Base-by-base conservation (phyloP, 2,797 vertebrate genomes). In the Lophius americanus region DNA sequence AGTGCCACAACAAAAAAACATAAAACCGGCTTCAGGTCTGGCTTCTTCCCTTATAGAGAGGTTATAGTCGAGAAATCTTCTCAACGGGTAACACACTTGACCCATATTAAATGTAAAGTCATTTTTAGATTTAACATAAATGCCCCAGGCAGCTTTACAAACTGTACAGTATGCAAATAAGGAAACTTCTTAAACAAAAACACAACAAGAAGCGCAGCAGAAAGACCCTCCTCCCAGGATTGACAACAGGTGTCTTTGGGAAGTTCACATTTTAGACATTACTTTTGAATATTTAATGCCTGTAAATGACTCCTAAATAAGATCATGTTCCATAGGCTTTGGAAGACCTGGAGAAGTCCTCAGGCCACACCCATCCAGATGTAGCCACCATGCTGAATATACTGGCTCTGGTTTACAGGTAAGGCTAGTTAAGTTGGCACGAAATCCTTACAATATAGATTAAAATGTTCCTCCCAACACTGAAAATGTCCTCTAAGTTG, bases 321-420 rank as follows among this genome's bases (percentile, higher is more conserved):
- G 38, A 53, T 35, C 6, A 38, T 70, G 6, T 75, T 4, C 69
- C 56, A 3, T 85, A 96, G 93, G 95, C 96, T 38, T 65, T 97
- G 54, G 96, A 96, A 70, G 96, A 97, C 84, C 90, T 97, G 86
- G 95, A 97, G 86, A 96, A 95, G 72, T 94, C 94, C n/a, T 96
- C 95, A 0, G 96, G 96, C n/a, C 96, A 96, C 90, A 92, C 86
- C 65, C 96, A 97, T 78, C 96, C 96, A 0, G 96, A 97, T 0
- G 96, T 97, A 47, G 96, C 96, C 83, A 97, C 96, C 78, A 96
- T 96, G 96, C 92, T 97, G 11, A 97, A 97, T 67, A 97, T 97
- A 61, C 85, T 97, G 61, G 96, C 96, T 0, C 91, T 96, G 70
- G 95, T 97, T 3, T 97, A 96, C 86, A 92, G 96, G 96, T 96